These are phyloP conservation scores for Plagiodera versicolora DNA, from an alignment of 2,888 invertebrate genomes.

Conservation along the genomic window DNA sequence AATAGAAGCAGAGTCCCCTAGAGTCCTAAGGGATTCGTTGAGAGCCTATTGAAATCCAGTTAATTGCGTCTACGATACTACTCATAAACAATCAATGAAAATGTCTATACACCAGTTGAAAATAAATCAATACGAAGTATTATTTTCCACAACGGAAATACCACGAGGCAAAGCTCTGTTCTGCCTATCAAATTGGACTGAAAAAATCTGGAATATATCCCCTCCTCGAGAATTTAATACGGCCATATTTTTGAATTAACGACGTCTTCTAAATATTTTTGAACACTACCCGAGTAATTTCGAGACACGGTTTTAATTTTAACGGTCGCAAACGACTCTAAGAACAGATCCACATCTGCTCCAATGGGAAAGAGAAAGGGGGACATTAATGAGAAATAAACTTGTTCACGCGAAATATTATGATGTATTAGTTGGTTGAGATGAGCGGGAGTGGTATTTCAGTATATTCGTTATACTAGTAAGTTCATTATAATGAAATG, in stretches of 20 bases:
- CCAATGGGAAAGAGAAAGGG: slow-evolving; percentile 40
- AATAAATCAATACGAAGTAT: too few relatives aligned
- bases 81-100: not conserved
- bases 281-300: slow-evolving; percentile 55
- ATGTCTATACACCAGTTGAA: too few relatives aligned
- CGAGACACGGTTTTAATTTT: slow-evolving; percentile 56
- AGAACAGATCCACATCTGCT: slow-evolving; percentile 41
- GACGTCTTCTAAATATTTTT: slow-evolving; percentile 53
- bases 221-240: slow-evolving; percentile 50
- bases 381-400: slow-evolving; percentile 40
- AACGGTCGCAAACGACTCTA: slow-evolving; percentile 44
- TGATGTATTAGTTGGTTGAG: slow-evolving; percentile 45
- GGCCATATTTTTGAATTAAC: slow-evolving; percentile 56
- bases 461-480: slow-evolving; percentile 41
- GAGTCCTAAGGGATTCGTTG: not conserved
- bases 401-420: slow-evolving; percentile 43
- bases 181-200: slow-evolving; percentile 14
- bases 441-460: slow-evolving; percentile 40
- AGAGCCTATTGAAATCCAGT: not conserved
- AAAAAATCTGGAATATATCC: slow-evolving; percentile 45
- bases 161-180: not conserved
- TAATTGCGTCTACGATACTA: not conserved
- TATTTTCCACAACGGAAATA: too few relatives aligned
- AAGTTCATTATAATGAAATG: slow-evolving; percentile 43
- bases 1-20: slow-evolving; percentile 32